Evolutionary conservation across 2,113 vertebrate species (phyloP).

Genomic region (Desmodus rotundus): DNA sequence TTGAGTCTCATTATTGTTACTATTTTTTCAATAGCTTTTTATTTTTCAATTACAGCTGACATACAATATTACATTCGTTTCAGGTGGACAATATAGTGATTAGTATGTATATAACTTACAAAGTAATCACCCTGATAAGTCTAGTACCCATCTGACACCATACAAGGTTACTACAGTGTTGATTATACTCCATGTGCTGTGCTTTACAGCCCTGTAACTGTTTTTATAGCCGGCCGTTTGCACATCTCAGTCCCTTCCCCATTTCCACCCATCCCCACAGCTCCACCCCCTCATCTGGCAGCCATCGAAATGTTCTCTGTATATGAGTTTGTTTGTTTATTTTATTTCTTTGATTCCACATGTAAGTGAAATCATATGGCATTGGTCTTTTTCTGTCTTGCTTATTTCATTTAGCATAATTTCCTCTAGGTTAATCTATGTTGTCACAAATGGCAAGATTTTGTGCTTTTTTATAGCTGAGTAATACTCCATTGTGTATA

Average conservation of each 20-base stretch:
- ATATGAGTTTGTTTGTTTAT: neutral
- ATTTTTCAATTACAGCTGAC: neutral
- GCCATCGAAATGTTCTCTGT: neutral
- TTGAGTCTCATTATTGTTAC: conserved; percentile 56
- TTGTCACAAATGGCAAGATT: neutral
- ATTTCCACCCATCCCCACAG: neutral
- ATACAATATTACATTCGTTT: neutral
- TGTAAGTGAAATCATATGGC: neutral
- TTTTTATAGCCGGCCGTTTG: neutral
- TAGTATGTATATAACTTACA: neutral
- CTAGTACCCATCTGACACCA: neutral
- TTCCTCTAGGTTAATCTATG: neutral
- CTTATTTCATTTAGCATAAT: neutral
- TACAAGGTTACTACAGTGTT: neutral
- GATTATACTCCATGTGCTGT: neutral
- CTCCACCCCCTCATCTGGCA: neutral
- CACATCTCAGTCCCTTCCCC: neutral
- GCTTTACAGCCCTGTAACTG: neutral
- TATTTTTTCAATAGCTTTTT: neutral
- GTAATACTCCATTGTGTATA: neutral
- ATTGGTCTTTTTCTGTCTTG: neutral
- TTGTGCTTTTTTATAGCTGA: neutral
- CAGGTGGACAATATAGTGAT: neutral
- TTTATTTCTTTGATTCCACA: neutral
- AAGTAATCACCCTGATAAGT: neutral